Evolutionary conservation across 2,888 invertebrate species (phyloP).

Genomic region (Ditula angustiorana): DNA sequence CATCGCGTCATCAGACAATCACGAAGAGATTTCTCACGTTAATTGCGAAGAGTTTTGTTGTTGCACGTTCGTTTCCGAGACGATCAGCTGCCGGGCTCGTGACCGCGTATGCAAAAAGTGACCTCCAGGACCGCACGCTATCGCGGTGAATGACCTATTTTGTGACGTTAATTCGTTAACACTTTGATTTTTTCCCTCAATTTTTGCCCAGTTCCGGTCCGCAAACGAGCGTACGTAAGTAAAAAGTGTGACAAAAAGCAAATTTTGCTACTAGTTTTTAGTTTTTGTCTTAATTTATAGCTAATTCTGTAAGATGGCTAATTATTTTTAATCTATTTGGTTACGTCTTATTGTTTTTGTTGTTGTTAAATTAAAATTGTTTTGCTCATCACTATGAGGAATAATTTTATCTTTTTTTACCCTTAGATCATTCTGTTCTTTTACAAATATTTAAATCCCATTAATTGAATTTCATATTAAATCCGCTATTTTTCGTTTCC

Average conservation of each 20-base stretch:
- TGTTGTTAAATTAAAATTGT: neutral
- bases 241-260: conserved; percentile 12
- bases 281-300: conserved; percentile 13
- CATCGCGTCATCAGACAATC: conserved; percentile 46
- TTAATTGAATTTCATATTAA: too few species aligned
- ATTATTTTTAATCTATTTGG: neutral
- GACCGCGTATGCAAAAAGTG: conserved; percentile 52
- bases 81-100: conserved; percentile 39
- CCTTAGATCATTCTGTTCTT: too few species aligned
- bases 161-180: conserved; percentile 42
- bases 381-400: neutral
- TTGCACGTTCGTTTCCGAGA: conserved; percentile 25
- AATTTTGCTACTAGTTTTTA: neutral
- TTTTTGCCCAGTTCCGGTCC: conserved; percentile 24
- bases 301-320: conserved; percentile 3
- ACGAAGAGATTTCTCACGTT: conserved; percentile 48
- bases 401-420: neutral
- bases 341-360: neutral
- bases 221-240: conserved; percentile 7
- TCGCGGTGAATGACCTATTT: conserved; percentile 70
- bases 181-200: neutral
- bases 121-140: conserved; percentile 57
- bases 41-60: conserved; percentile 43
- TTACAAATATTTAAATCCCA: too few species aligned
- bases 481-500: too few species aligned